Percentiles rank a stretch among this genome's conserved stretches.
phyloP scores from a whole-genome alignment of 2,797 vertebrate genomes.

The Sarcophilus harrisii region DNA sequence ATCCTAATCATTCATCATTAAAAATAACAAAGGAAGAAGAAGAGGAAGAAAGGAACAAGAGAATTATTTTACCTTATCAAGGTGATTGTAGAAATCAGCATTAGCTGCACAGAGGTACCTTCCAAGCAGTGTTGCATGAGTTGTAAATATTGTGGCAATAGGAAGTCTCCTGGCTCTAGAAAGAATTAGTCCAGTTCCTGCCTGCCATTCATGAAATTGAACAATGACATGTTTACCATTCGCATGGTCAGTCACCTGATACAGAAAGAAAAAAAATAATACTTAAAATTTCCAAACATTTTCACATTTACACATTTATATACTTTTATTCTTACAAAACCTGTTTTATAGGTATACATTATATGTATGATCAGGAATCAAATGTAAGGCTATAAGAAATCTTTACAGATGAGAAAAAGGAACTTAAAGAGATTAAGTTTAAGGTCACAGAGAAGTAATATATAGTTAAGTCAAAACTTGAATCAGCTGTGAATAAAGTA shows the following conservation, averaged over 20 bases:
- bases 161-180: constrained; percentile 91
- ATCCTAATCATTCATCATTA: constrained; percentile 19
- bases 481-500: not conserved
- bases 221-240: constrained; percentile 89
- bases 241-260: constrained; percentile 90
- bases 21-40: not conserved
- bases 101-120: constrained; percentile 96
- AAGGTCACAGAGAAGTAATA: not conserved
- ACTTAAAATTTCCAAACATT: not conserved
- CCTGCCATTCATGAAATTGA: constrained; percentile 98
- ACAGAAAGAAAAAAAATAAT: constrained; percentile 11
- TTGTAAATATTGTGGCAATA: constrained; percentile 95
- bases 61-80: constrained; percentile 89
- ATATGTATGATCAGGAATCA: not conserved
- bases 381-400: not conserved
- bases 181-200: constrained; percentile 92
- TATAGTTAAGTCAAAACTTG: not conserved
- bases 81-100: constrained; percentile 97
- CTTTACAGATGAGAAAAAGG: not conserved
- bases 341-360: not conserved
- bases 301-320: not conserved
- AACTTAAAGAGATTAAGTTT: not conserved
- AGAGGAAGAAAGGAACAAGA: not conserved
- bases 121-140: constrained; percentile 96
- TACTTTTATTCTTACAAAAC: not conserved